These are phyloP conservation scores for Artemia sinica DNA, from an alignment of 2,888 invertebrate species.

Conservation along the genomic window DNA sequence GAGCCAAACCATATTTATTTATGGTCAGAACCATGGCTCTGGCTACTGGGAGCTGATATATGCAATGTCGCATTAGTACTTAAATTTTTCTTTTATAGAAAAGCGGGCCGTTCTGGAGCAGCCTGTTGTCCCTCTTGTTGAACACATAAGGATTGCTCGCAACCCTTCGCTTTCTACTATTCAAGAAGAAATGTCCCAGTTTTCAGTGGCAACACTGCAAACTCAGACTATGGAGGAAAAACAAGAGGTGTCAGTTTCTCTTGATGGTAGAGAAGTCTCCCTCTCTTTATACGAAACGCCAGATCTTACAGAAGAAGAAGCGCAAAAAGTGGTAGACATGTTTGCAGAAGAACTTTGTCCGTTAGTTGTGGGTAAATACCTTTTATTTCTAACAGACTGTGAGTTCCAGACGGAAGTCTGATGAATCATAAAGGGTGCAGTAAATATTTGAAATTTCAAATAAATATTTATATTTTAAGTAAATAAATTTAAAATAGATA, in stretches of 20 bases:
- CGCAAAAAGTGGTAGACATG: slow-evolving; percentile 78
- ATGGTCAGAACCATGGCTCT: no score
- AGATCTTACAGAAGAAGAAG: slow-evolving; percentile 77
- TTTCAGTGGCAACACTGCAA: slow-evolving; percentile 42
- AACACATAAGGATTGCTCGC: slow-evolving; percentile 38
- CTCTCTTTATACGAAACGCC: slow-evolving; percentile 81
- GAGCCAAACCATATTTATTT: no score
- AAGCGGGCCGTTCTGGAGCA: slow-evolving; percentile 18
- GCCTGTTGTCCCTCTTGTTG: slow-evolving; percentile 23
- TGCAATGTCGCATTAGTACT: no score
- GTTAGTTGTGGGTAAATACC: slow-evolving; percentile 39
- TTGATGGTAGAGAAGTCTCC: slow-evolving; percentile 77
- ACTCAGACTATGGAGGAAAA: slow-evolving; percentile 47
- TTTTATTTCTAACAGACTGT: slow-evolving; percentile 16
- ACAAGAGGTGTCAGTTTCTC: slow-evolving; percentile 64
- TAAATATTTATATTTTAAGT: not conserved
- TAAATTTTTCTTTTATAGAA: slow-evolving; percentile 21
- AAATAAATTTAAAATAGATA: no score
- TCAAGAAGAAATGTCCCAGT: slow-evolving; percentile 69
- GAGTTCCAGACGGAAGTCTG: not conserved
- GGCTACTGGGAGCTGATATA: no score
- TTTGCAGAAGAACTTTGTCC: slow-evolving; percentile 81
- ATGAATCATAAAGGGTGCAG: not conserved
- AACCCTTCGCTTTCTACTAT: slow-evolving; percentile 75
- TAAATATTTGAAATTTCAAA: not conserved